Evolutionary conservation across 1,140 invertebrate species (phyloP).

Genomic region (Caenorhabditis elegans): DNA sequence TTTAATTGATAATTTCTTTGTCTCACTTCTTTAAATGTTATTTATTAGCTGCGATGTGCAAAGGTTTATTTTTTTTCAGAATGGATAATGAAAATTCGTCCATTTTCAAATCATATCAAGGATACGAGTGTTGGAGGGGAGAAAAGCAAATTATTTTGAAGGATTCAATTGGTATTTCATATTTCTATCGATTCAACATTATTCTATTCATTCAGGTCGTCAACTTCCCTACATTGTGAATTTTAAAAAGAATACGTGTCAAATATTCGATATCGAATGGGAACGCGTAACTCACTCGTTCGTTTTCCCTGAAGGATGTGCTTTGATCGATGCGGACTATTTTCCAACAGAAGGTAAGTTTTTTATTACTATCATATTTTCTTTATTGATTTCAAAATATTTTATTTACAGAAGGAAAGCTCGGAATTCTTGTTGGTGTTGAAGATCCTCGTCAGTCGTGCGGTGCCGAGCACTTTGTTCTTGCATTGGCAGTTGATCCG

Average conservation of each 20-base stretch:
- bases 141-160: background rate
- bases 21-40: too few relatives aligned
- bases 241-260: background rate
- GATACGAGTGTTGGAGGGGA: background rate
- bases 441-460: background rate
- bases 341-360: constrained; percentile 12
- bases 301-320: background rate
- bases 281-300: background rate
- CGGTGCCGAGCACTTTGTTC: background rate
- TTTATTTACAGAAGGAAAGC: background rate
- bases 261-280: constrained; percentile 18
- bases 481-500: background rate
- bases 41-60: too few relatives aligned
- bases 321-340: background rate
- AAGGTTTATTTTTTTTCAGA: too few relatives aligned
- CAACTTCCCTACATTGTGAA: constrained; percentile 17
- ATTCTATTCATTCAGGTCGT: background rate
- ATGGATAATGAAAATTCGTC: constrained; percentile 22
- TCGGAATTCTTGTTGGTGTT: background rate
- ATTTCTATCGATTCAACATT: too few relatives aligned
- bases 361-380: too few relatives aligned
- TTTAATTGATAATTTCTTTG: too few relatives aligned
- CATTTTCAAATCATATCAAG: background rate
- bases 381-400: too few relatives aligned
- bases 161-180: background rate